A percentile compares a stretch with the other conserved stretches of the same genome.
These are phyloP conservation scores for Embiotoca jacksoni DNA, from an alignment of 2,113 vertebrate genomes.

Conservation along the genomic window DNA sequence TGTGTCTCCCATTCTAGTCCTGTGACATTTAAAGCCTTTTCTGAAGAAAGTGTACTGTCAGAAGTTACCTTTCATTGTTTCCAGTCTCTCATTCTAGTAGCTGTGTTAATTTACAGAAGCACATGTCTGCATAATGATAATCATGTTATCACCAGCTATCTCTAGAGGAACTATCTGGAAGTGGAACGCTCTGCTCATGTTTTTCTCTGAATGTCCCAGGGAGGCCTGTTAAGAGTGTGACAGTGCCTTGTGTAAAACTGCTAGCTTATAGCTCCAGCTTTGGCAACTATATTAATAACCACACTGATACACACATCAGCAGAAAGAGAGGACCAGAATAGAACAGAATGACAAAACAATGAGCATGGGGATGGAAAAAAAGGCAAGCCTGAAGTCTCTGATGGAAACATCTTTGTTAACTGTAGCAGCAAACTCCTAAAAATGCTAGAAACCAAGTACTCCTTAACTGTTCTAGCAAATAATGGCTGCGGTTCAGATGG, in stretches of 20 bases:
- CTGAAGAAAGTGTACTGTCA: neutral
- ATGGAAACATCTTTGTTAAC: constrained; percentile 12
- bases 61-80: constrained; percentile 2
- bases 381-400: constrained; percentile 5
- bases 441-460: constrained; percentile 8
- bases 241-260: constrained; percentile 49
- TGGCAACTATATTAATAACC: constrained; percentile 60
- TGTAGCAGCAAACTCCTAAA: neutral
- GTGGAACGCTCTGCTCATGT: constrained; percentile 24
- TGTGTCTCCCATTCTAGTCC: constrained; percentile 10
- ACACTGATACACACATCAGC: constrained; percentile 48
- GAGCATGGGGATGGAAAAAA: constrained; percentile 29
- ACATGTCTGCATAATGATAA: constrained; percentile 47
- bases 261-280: constrained; percentile 43
- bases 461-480: neutral
- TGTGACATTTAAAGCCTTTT: neutral
- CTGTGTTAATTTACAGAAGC: constrained; percentile 40
- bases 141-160: constrained; percentile 32
- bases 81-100: constrained; percentile 16
- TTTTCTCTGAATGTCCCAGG: constrained; percentile 45
- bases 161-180: constrained; percentile 33
- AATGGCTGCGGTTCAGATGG: too few relatives aligned
- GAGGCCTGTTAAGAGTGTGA: constrained; percentile 37
- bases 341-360: constrained; percentile 46
- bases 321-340: constrained; percentile 45